These are phyloP conservation scores for Phania funesta DNA, from an alignment of 2,888 invertebrate genomes.

Conservation along the genomic window DNA sequence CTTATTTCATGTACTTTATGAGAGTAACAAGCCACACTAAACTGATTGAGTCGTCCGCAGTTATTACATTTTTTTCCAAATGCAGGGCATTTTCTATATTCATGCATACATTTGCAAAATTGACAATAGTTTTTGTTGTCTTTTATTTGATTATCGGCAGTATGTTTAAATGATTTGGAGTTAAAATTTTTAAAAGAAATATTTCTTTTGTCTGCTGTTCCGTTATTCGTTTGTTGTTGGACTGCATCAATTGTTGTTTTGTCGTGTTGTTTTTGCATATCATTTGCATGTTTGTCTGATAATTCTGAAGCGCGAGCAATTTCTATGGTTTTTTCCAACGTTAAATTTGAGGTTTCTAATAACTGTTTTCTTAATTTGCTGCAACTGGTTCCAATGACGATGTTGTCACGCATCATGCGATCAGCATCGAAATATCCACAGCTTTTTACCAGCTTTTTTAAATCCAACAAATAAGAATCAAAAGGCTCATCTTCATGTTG, in stretches of 20 bases:
- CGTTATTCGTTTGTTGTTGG: conserved; percentile 3
- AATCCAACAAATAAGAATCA: conserved; percentile 36
- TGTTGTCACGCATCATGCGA: conserved; percentile 31
- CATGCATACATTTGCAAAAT: not conserved
- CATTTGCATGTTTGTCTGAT: conserved; percentile 51
- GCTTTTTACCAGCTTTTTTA: conserved; percentile 24
- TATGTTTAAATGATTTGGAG: not conserved
- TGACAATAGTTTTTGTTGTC: not conserved
- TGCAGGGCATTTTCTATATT: conserved; percentile 33
- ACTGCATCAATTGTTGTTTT: conserved; percentile 2
- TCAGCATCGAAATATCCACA: conserved; percentile 27
- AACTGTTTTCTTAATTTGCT: conserved; percentile 26
- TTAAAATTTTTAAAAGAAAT: not conserved
- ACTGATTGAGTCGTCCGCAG: conserved; percentile 43
- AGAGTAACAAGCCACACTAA: conserved; percentile 45
- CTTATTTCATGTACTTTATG: conserved; percentile 35
- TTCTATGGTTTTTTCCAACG: conserved; percentile 39
- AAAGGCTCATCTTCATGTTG: conserved; percentile 48
- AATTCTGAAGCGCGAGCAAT: conserved; percentile 22
- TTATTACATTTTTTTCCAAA: conserved; percentile 51
- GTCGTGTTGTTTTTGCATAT: conserved; percentile 48
- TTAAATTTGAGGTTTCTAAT: conserved; percentile 29
- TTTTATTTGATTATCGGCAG: too few species aligned
- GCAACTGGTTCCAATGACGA: conserved; percentile 24
- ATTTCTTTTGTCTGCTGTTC: not conserved